Percentiles rank a stretch among this genome's conserved stretches.
Conservation (phyloP, 2,113 vertebrate species). For the Grantiella picta region DNA sequence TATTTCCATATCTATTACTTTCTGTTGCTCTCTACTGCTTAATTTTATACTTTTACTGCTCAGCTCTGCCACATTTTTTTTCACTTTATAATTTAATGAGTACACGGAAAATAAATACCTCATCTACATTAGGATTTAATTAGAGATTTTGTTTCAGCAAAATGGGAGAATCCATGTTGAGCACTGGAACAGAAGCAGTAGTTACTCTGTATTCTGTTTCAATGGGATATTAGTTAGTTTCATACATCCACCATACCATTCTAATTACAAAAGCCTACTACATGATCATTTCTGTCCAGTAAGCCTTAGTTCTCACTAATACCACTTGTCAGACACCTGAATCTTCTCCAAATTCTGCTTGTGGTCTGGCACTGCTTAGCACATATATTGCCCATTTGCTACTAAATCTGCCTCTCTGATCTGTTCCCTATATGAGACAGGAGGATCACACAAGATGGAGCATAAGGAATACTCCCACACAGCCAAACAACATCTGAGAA, state of each 20-base stretch:
- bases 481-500: neutral
- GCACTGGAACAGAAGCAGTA: neutral
- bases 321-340: neutral
- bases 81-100: neutral
- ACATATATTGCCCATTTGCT: neutral
- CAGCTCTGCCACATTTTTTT: neutral
- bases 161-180: neutral
- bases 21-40: neutral
- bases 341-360: neutral
- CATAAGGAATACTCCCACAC: neutral
- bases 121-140: neutral
- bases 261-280: neutral
- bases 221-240: neutral
- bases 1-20: neutral
- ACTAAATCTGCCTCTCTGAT: neutral
- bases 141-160: neutral
- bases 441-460: neutral
- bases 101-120: neutral
- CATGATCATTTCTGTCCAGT: neutral
- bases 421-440: rapidly evolving
- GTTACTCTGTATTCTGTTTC: neutral
- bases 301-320: neutral
- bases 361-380: neutral
- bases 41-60: neutral
- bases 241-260: neutral